These are phyloP conservation scores for Cacoxenus indagator DNA, from an alignment of 2,888 invertebrate genomes.

Conservation along the genomic window DNA sequence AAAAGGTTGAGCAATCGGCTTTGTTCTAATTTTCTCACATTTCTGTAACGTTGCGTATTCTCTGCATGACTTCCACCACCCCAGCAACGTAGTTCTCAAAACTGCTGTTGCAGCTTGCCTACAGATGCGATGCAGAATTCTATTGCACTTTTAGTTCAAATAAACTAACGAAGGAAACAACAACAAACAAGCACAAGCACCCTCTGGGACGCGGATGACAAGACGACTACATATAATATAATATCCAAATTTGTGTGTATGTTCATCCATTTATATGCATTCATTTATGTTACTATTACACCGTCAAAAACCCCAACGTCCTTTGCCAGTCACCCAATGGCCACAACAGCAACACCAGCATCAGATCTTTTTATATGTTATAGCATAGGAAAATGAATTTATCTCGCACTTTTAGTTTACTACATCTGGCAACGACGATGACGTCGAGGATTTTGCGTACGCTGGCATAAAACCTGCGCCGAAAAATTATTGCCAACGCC, in stretches of 20 bases:
- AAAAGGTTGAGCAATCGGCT: no score
- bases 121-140: conserved; percentile 53
- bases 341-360: conserved; percentile 20
- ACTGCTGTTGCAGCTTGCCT: conserved; percentile 31
- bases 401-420: conserved; percentile 53
- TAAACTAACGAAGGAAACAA: neutral
- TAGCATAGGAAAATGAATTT: conserved; percentile 63
- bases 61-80: conserved; percentile 41
- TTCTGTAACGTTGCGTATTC: conserved; percentile 19
- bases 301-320: neutral
- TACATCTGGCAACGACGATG: conserved; percentile 23
- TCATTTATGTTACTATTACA: no score
- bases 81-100: no score
- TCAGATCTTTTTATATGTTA: conserved; percentile 45
- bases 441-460: neutral
- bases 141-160: conserved; percentile 19
- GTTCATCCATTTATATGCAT: neutral
- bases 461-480: neutral
- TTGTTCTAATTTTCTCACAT: no score
- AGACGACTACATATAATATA: neutral
- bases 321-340: neutral
- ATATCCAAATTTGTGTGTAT: neutral
- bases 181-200: neutral
- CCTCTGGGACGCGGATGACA: no score
- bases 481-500: neutral